Evolutionary conservation across 2,797 vertebrate species (phyloP).

Genomic region (Rhinoraja longicauda): DNA sequence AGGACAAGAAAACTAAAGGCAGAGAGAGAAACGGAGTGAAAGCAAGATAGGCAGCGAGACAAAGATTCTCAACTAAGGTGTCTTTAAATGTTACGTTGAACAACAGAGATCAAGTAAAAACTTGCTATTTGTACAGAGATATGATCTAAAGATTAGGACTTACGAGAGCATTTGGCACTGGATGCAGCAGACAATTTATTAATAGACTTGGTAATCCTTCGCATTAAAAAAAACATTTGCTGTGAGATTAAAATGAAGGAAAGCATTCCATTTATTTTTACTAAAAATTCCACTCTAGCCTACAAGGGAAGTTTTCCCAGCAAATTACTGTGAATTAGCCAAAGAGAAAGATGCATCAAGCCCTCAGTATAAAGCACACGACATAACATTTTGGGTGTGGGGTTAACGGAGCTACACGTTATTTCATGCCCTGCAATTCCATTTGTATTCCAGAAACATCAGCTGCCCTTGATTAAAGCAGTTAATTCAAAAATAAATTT

Average conservation of each 20-base stretch:
- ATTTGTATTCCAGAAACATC: neutral
- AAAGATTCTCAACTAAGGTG: neutral
- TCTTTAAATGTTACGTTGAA: neutral
- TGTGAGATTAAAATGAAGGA: too few species aligned
- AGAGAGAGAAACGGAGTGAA: neutral
- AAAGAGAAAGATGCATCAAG: neutral
- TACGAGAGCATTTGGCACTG: neutral
- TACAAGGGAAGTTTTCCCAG: neutral
- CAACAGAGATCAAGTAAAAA: neutral
- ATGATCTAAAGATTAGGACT: neutral
- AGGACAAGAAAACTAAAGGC: too few species aligned
- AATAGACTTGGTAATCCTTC: neutral
- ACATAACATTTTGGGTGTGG: neutral
- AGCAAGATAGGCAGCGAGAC: neutral
- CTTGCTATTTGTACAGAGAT: neutral
- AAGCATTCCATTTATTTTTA: conserved; percentile 1
- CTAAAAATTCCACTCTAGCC: neutral
- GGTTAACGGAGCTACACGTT: neutral
- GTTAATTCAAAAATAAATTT: conserved; percentile 3
- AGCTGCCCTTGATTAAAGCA: neutral
- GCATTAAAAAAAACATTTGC: neutral
- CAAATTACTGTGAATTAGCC: neutral
- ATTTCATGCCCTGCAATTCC: neutral
- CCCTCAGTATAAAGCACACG: neutral
- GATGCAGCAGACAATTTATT: neutral